These are phyloP conservation scores for Poeciliopsis paucimaculata DNA, from an alignment of 2,797 vertebrate species.

Conservation along the genomic window DNA sequence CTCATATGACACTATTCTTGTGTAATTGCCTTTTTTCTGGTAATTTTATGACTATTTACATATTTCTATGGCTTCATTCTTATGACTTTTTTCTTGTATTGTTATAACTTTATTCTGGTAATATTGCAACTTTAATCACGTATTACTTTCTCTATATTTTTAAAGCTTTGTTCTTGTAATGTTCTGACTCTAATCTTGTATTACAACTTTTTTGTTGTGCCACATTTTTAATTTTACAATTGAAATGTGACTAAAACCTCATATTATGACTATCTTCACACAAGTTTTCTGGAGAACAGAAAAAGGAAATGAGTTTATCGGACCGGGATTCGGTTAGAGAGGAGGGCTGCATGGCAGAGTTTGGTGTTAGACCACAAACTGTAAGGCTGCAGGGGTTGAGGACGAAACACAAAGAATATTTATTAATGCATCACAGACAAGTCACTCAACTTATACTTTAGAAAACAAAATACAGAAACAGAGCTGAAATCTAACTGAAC, in stretches of 20 bases:
- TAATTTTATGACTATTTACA: neutral
- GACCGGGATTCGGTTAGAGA: conserved; percentile 25
- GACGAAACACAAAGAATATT: neutral
- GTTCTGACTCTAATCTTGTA: no score
- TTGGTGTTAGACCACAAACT: conserved; percentile 49
- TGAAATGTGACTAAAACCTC: neutral
- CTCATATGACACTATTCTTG: no score
- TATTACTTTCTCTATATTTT: neutral
- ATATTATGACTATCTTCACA: neutral
- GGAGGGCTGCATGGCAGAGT: conserved; percentile 62
- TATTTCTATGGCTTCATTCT: neutral
- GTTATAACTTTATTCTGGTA: neutral
- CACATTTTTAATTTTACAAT: no score
- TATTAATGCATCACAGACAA: conserved; percentile 27
- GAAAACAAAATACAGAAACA: neutral
- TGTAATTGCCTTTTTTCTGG: neutral
- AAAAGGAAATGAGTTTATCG: conserved; percentile 29
- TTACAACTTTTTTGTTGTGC: no score
- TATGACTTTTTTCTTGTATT: neutral
- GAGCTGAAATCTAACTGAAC: neutral
- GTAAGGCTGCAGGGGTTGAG: conserved; percentile 16
- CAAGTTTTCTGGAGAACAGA: conserved; percentile 40
- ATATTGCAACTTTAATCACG: neutral
- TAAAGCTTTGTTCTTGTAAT: neutral
- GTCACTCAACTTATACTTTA: neutral